Conservation (phyloP, 2,797 vertebrate species). For the Falco naumanni region DNA sequence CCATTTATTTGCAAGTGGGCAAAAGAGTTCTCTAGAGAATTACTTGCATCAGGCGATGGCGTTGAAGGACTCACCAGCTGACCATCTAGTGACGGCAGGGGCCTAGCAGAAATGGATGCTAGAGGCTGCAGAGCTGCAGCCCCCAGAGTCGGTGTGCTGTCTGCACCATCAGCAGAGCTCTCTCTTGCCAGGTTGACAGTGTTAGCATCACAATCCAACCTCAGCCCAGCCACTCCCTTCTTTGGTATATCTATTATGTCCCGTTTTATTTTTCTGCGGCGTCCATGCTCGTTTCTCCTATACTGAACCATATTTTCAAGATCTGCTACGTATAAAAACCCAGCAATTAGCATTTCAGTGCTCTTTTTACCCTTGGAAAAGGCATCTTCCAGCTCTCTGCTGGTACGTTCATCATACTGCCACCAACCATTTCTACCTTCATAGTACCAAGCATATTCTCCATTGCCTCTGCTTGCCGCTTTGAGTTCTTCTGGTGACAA, state of each 20-base stretch:
- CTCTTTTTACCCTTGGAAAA: constrained; percentile 92
- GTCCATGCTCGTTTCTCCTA: constrained; percentile 92
- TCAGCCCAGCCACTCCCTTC: constrained; percentile 95
- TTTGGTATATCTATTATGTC: constrained; percentile 90
- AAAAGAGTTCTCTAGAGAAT: constrained; percentile 87
- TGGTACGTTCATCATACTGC: constrained; percentile 97
- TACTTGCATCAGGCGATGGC: constrained; percentile 77
- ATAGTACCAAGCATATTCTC: constrained; percentile 94
- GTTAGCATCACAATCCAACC: constrained; percentile 83
- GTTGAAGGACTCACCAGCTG: constrained; percentile 81
- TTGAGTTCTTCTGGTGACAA: constrained; percentile 93
- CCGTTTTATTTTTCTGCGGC: constrained; percentile 94
- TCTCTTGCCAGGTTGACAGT: constrained; percentile 78
- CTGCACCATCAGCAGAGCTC: constrained; percentile 87
- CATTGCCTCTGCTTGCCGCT: constrained; percentile 85
- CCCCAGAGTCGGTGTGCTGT: constrained; percentile 78
- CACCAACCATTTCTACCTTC: constrained; percentile 99
- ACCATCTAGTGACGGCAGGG: constrained; percentile 78
- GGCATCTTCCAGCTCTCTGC: constrained; percentile 93
- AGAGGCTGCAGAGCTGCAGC: constrained; percentile 74
- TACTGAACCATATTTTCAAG: constrained; percentile 98
- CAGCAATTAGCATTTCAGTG: constrained; percentile 96
- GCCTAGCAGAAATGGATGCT: constrained; percentile 70
- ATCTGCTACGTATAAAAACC: constrained; percentile 95
- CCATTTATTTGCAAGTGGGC: constrained; percentile 86